Evolutionary conservation across 2,797 vertebrate species (phyloP), one percentile per base, ranked within the genome.

Genomic region (Molossus alvarezi): DNA sequence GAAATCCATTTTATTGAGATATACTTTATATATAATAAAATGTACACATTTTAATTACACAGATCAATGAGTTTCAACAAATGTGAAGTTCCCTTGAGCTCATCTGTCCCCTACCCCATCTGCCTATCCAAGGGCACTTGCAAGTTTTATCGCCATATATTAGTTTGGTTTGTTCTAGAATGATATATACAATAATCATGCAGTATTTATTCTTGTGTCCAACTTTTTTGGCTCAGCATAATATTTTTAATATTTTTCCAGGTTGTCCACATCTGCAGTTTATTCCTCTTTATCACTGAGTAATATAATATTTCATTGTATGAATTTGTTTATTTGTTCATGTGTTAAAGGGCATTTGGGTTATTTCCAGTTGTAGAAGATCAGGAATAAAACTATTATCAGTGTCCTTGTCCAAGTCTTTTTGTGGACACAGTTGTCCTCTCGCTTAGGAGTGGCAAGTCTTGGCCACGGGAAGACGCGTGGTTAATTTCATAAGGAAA

Each of bases 11-110:
- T 92, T 60, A 58, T 37, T 85, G 48, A 83, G 17, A 81, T 41
- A 23, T n/a, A 83, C 48, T 91, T 55, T 33, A 55, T 33, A 62
- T 67, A 48, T 73, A 69, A 81, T 51, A 62, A 65, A 57, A 10
- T 58, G 3, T 73, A 76, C 65, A 83, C 0, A 73, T 58, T 92
- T 96, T 94, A 89, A 80, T 81, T 84, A 64, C 45, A n/a, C 14
- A 77, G 51, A 9, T 72, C 77, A 88, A 17, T 75, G 77, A 82
- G 14, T 91, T 81, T 57, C 65, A 37, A 71, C 60, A 79, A 91
- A 48, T 51, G 18, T 23, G 45, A 72, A 69, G 33, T 87, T 76
- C 10, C 67, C 27, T n/a, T 41, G n/a, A 65, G 12, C 1, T 4
- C 29, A 64, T 75, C 45, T 69, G 6, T 4, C 11, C 15, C 2